phyloP scores from a whole-genome alignment of 92 coral and sea anemone genomes.

The Isaurus tuberculatus region DNA sequence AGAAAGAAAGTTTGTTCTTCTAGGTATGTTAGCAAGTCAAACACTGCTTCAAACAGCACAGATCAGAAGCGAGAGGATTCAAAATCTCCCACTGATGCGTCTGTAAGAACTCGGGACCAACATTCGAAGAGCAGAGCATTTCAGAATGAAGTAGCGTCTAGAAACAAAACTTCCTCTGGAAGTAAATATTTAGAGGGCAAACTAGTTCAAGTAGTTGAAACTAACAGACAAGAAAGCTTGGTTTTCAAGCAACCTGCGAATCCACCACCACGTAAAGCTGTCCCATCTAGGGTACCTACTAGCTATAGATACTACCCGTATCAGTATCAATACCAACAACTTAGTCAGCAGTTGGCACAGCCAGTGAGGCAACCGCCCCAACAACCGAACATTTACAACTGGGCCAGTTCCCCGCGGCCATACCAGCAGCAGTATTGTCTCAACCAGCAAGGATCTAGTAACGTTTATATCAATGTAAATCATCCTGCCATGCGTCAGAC shows the following conservation, averaged over 20 bases:
- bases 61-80: not conserved
- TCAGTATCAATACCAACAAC: conserved; percentile 7
- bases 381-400: not conserved
- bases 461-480: conserved; percentile 34
- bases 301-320: conserved; percentile 30
- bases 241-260: conserved; percentile 14
- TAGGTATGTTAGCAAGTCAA: not conserved
- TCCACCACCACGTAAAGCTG: conserved; percentile 7
- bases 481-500: conserved; percentile 48
- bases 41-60: not conserved
- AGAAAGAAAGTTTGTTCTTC: not conserved
- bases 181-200: not conserved
- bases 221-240: not conserved
- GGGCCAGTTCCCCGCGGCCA: not conserved
- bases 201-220: conserved; percentile 19
- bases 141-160: not conserved
- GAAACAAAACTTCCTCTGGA: not conserved
- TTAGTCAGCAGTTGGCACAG: not conserved
- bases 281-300: not conserved
- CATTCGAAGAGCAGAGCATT: not conserved
- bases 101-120: not conserved
- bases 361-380: not conserved
- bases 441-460: not conserved
- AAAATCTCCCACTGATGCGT: not conserved
- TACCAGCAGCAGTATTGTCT: conserved; percentile 3